Conservation (phyloP, 2,113 vertebrate genomes). For the Ornithorhynchus anatinus region DNA sequence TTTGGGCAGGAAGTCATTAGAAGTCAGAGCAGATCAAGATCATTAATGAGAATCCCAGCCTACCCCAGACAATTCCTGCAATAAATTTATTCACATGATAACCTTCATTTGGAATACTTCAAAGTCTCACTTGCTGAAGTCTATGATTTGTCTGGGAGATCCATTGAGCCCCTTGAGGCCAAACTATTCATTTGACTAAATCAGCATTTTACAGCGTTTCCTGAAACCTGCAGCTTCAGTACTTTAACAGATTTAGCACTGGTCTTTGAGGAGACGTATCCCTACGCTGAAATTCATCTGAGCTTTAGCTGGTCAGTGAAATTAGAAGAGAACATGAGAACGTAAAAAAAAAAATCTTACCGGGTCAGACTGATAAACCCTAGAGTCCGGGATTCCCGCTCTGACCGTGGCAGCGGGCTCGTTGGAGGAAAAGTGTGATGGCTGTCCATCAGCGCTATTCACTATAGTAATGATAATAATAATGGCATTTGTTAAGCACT, state of each 20-base stretch:
- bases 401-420: too few species aligned
- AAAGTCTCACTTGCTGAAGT: not conserved
- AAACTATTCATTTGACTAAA: not conserved
- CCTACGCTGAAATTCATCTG: not conserved
- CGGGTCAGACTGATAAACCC: too few species aligned
- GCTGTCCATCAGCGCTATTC: too few species aligned
- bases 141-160: not conserved
- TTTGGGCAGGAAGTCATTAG: not conserved
- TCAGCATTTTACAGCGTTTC: not conserved
- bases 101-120: not conserved
- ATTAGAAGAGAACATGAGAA: not conserved
- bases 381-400: too few species aligned
- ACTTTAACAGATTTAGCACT: not conserved
- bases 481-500: too few species aligned
- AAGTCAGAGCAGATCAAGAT: not conserved
- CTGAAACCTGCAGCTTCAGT: not conserved
- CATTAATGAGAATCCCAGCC: not conserved
- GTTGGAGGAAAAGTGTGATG: too few species aligned
- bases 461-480: too few species aligned
- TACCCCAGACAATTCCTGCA: not conserved
- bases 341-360: not conserved
- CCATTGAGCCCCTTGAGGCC: not conserved
- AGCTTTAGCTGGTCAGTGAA: not conserved
- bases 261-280: too few species aligned
- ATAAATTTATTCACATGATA: not conserved